Evolutionary conservation across 53 echinoderm and acorn worm genomes (phyloP), one percentile per base, ranked within the genome.

Genomic region (Temnopleurus reevesii): DNA sequence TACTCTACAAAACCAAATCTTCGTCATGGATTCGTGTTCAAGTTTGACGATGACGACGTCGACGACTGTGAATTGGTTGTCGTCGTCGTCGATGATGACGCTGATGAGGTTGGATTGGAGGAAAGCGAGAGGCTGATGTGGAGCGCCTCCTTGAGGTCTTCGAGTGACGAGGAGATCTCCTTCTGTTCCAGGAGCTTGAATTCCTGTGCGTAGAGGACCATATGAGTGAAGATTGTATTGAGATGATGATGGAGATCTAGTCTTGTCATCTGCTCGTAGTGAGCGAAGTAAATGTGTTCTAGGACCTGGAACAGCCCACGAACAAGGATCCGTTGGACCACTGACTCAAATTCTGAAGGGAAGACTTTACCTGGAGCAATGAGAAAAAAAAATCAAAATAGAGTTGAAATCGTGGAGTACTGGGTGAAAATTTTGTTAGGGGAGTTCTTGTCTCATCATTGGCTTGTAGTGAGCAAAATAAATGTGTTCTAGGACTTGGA

Each of bases 251-350:
- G 94, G 15, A 99, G 94, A 31, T 99, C 94, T 8, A 93, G 77
- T 49, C 88, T 81, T 27, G 89, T 77, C 30, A 99, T 83, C 56
- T 94, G 96, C 53, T 93, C 92, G 58, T 93, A 99, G 58, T 99
- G 99, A 27, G 93, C 93, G 47, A 89, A 96, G 90, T 99, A 99
- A 66, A 99, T 96, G 91, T 99, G 98, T 19, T 96, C 99, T 55
- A 93, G 44, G 53, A 99, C 90, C 47, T 99, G 94, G 89, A 99
- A 96, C 53, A 99, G 89, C 26, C 93, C 86, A 55, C 96, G 92
- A 1, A n/a, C n/a, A 29, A 91, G 71, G 17, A 99, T 94, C 34
- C 91, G 92, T 81, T 96, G 96, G 47, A 99, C 84, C n/a, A 94
- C 91, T 1, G 83, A 77, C 31, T 91, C 94, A 89, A 96, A 96